These are phyloP conservation scores for Pristionchus fissidentatus DNA, from an alignment of 2,888 invertebrate genomes.

Conservation along the genomic window DNA sequence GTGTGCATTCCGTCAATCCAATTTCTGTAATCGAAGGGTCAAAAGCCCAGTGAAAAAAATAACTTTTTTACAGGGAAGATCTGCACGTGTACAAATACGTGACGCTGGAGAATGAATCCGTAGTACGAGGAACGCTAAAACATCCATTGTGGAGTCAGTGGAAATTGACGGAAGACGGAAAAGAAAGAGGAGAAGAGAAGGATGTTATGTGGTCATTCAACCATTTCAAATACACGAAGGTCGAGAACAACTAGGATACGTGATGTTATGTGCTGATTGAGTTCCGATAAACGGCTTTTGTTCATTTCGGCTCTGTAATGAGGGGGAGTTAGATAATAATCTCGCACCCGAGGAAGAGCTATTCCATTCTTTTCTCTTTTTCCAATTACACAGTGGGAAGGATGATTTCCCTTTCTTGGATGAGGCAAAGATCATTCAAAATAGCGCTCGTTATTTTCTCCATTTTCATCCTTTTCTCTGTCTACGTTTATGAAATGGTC, in stretches of 20 bases:
- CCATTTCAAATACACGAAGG: background rate
- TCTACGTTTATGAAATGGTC: background rate
- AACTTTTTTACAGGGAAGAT: background rate
- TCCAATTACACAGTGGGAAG: background rate
- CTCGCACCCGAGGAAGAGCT: background rate
- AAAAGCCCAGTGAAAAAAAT: no score
- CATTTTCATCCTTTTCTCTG: background rate
- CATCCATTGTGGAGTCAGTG: constrained; percentile 17
- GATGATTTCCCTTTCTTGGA: constrained; percentile 16
- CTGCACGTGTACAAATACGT: constrained; percentile 26
- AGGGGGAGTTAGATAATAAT: constrained; percentile 8
- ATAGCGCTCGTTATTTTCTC: constrained; percentile 2
- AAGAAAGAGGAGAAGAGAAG: constrained; percentile 1
- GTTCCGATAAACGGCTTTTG: no score
- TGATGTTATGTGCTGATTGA: background rate
- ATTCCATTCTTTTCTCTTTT: background rate
- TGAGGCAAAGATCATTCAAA: constrained; percentile 1
- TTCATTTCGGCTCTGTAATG: no score
- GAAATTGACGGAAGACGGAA: background rate
- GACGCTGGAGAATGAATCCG: background rate
- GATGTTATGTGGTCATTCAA: constrained; percentile 37
- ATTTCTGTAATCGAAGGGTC: constrained; percentile 28
- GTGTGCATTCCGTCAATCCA: no score
- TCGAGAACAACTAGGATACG: background rate
- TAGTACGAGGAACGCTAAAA: background rate